Base-by-base conservation (phyloP, 2,797 vertebrate genomes). In the Denticeps clupeoides region DNA sequence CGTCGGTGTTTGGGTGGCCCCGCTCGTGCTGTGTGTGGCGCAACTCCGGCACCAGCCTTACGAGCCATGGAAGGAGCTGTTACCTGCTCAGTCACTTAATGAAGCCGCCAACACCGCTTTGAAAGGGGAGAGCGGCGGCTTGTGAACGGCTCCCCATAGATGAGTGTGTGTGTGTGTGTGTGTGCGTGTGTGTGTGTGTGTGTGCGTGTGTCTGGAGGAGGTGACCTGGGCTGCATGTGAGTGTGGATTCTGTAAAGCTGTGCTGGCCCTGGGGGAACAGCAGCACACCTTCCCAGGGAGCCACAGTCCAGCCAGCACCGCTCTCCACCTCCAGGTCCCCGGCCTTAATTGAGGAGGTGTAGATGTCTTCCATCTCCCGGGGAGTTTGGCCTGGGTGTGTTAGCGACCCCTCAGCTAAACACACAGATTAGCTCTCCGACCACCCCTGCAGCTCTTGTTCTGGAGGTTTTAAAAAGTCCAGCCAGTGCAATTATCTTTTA, bases 401-500 rank as follows among this genome's bases (percentile, higher is more conserved):
- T 59, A 41, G 41, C 46, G 53, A 42, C 62, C 63, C 45, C 70
- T 60, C 49, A 51, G 60, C 64, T 71, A 76, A 75, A 73, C 60
- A 56, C 61, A 69, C 45, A 35, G 29, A 35, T 44, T 44, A 38
- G 32, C 43, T 49, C 50, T 27, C 33, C 59, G 53, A 53, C 63
- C 59, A 59, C 56, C 56, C 46, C 46, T 53, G 27, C 49, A 49
- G 51, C 44, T 59, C 59, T 50, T 18, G 37, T 69, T 73, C 73
- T 70, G 55, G 61, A 61, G 69, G 71, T 74, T 76, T 81, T 82
- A 80, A 83, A 81, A 80, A 80, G 72, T 69, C 71, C 80, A 81
- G 80, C 73, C 80, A 75, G 74, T 41, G 40, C 75, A 83, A 78
- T 85, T 83, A 84, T 81, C 78, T 85, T 85, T 84, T 84, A 86